Base-by-base conservation (phyloP, 1,140 invertebrate species). In the Venturia canescens region DNA sequence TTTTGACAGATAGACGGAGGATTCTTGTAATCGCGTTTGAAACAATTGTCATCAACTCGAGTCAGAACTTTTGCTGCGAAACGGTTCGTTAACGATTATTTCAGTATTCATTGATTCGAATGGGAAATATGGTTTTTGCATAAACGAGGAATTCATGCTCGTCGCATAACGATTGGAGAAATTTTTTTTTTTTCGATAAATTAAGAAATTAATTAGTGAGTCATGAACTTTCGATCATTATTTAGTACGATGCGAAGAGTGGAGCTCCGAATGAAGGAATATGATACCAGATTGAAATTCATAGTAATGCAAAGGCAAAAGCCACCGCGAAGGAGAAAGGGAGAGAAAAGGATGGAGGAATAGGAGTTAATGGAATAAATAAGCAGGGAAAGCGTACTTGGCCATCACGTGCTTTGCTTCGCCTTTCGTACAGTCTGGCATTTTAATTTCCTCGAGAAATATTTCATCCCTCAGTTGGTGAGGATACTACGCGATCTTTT, bases 281-380 rank as follows among this genome's bases (percentile, higher is more conserved):
- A 74, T 74, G 27, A 53, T 74, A 29, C 48, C 6, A 48, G 44
- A 53, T 74, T 13, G 6, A 16, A 29, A 74, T 74, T 74, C 48
- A 23, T 29, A 16, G 27, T 38, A 23, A 38, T 15, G 70, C 18
- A 16, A 44, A 29, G 48, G 5, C 4, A 50, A 53, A 74, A 44
- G 21, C 26, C 34, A 77, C 57, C 34, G 29, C 53, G 34, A 77
- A 66, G 27, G 29, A 66, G 26, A 23, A 15, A 63, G 31, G 13
- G 53, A 57, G 26, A 60, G 5, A 38, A 15, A 21, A 15, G 34
- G 60, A 34, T n/a, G n/a, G 53, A 57, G 23, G 27, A 48, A 66
- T 57, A 26, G 44, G 63, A 50, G 63, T 77, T 87, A 88, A 88
- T 87, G 84, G 86, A 88, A 88, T 88, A 87, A 87, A 87, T 87